Evolutionary conservation across 2,888 invertebrate species (phyloP), one percentile per base, ranked within the genome.

Genomic region (Heliconius charithonia): DNA sequence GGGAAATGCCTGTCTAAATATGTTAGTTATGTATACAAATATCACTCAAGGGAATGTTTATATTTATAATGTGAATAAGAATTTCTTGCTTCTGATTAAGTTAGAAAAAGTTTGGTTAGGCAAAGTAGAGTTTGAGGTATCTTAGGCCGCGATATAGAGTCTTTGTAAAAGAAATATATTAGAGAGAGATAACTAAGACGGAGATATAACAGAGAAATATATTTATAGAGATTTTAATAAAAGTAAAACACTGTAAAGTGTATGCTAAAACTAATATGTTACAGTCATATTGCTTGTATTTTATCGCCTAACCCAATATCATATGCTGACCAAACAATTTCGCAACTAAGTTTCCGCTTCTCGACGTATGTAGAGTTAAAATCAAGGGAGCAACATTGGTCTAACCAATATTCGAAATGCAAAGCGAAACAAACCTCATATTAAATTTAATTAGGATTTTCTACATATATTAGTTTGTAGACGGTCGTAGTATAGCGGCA

Each of bases 241-340:
- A 62, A 62, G n/a, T 62, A 37, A n/a, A 66, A 67, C 12, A 37
- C 16, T 37, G 12, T 73, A 32, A 59, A 62, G 32, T 16, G 62
- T 41, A 63, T 27, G 13, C 45, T 19, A 37, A 62, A 56, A 74
- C 19, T 63, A 63, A 74, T 74, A 63, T 74, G 10, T 63, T 25
- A 41, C 27, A 27, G 13, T 63, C 45, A 41, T 73, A 72, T 32
- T 27, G 10, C 74, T 25, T 71, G 32, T 65, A 71, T 51, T 51
- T 62, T 63, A 71, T 41, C 71, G 62, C 27, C 63, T 29, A 71
- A 65, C 76, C 71, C 41, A 69, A 70, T 67, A 74, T 74, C 27
- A 77, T 70, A 51, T 51, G 32, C 29, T 63, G 65, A 51, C 71
- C 65, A 56, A 72, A 77, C 77, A 71, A 77, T 77, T 72, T 72